These are phyloP conservation scores for Parus major DNA, from an alignment of 2,113 vertebrate species.

Conservation along the genomic window DNA sequence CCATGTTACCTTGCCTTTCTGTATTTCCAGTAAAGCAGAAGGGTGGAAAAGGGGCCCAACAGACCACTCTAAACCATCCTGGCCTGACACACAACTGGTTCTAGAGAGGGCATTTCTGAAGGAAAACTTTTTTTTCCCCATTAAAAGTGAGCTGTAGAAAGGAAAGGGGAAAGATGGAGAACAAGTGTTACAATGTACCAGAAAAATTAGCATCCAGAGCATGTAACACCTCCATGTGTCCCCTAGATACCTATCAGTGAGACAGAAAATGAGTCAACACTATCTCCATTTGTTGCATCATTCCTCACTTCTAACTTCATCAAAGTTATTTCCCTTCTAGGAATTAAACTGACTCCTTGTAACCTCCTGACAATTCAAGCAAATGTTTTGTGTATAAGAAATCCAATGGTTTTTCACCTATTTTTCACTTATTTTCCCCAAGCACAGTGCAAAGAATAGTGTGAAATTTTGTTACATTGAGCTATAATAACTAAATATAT, in stretches of 20 bases:
- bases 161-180: background rate
- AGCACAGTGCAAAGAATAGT: background rate
- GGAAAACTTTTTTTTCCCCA: background rate
- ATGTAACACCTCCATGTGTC: background rate
- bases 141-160: background rate
- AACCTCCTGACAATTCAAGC: background rate
- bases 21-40: background rate
- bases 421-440: background rate
- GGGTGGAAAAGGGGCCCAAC: background rate
- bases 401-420: background rate
- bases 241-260: background rate
- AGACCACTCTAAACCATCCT: background rate
- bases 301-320: background rate
- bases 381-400: background rate
- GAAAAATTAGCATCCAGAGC: background rate
- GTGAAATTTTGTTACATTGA: background rate
- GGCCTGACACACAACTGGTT: background rate
- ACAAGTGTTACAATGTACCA: background rate
- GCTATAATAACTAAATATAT: background rate
- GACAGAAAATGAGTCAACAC: background rate
- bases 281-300: constrained; percentile 49
- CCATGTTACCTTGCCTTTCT: background rate
- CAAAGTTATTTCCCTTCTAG: constrained; percentile 23
- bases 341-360: background rate
- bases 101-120: background rate